A percentile compares a stretch with the other conserved stretches of the same genome.
These are phyloP conservation scores for Dromococcyx pavoninus DNA, from an alignment of 2,797 vertebrate genomes.

Conservation along the genomic window DNA sequence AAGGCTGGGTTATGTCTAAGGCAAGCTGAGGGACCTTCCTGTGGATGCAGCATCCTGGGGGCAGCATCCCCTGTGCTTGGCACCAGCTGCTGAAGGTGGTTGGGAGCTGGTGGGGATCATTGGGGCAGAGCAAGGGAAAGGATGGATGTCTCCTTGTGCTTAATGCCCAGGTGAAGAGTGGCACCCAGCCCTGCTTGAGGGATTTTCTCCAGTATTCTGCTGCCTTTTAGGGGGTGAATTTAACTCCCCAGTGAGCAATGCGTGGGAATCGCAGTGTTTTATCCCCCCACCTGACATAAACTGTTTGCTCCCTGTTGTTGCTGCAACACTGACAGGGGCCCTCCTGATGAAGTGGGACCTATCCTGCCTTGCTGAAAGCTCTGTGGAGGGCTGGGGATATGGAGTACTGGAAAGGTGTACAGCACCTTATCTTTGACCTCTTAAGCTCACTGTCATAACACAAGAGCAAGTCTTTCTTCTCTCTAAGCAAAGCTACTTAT, in stretches of 20 bases:
- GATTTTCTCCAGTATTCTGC: neutral
- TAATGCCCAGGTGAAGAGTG: rapidly evolving
- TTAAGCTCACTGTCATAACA: neutral
- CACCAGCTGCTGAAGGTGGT: neutral
- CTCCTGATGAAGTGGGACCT: neutral
- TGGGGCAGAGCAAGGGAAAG: neutral
- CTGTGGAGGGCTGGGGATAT: neutral
- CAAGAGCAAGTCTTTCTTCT: neutral
- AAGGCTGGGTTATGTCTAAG: neutral
- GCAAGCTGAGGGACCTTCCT: neutral
- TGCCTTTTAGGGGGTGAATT: neutral
- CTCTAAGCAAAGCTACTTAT: neutral
- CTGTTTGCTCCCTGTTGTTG: neutral
- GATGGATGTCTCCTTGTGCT: neutral
- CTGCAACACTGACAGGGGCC: rapidly evolving
- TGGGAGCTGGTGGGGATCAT: neutral
- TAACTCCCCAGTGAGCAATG: neutral
- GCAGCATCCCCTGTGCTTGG: neutral
- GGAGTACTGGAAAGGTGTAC: neutral
- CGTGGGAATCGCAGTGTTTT: rapidly evolving
- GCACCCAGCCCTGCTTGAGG: neutral
- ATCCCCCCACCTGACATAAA: neutral
- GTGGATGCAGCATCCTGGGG: neutral
- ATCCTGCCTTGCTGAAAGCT: neutral
- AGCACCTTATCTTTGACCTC: neutral